Conservation (phyloP, 2,797 vertebrate genomes). For the Etheostoma nigrum region DNA sequence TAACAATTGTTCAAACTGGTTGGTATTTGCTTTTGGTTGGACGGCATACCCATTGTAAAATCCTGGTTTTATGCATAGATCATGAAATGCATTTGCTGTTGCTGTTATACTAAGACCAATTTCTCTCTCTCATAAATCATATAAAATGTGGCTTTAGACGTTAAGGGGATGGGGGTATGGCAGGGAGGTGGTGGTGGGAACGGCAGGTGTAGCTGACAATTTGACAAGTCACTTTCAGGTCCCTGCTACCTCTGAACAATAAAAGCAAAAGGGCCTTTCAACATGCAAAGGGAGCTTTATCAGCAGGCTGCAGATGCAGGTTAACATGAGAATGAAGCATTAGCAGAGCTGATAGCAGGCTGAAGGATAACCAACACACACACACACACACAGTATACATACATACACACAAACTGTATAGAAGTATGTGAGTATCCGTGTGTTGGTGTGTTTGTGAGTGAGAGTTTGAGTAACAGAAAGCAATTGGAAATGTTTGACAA, state of each 20-base stretch:
- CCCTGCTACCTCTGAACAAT: conserved; percentile 62
- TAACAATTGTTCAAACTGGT: too few species aligned
- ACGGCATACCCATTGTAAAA: too few species aligned
- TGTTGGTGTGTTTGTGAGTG: conserved; percentile 2
- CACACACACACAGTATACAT: background rate
- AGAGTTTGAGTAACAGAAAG: conserved; percentile 27
- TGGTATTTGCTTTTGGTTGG: too few species aligned
- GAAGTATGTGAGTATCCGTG: background rate
- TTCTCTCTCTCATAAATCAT: conserved; percentile 30
- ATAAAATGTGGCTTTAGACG: conserved; percentile 9
- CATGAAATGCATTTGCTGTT: too few species aligned
- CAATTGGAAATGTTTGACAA: conserved; percentile 50
- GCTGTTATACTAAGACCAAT: too few species aligned
- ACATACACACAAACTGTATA: background rate
- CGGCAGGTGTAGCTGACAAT: conserved; percentile 46
- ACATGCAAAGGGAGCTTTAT: conserved; percentile 63
- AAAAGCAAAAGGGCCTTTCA: conserved; percentile 52
- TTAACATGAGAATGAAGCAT: conserved; percentile 61
- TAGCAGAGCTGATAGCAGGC: conserved; percentile 34
- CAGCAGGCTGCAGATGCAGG: conserved; percentile 58
- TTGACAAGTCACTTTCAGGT: conserved; percentile 74
- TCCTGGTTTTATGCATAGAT: too few species aligned
- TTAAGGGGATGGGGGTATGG: background rate
- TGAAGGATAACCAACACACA: conserved; percentile 24
- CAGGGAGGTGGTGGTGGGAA: background rate